Percentiles rank a stretch among this genome's conserved stretches.
These are phyloP conservation scores for Plotosus lineatus DNA, from an alignment of 2,113 vertebrate genomes.

Conservation along the genomic window DNA sequence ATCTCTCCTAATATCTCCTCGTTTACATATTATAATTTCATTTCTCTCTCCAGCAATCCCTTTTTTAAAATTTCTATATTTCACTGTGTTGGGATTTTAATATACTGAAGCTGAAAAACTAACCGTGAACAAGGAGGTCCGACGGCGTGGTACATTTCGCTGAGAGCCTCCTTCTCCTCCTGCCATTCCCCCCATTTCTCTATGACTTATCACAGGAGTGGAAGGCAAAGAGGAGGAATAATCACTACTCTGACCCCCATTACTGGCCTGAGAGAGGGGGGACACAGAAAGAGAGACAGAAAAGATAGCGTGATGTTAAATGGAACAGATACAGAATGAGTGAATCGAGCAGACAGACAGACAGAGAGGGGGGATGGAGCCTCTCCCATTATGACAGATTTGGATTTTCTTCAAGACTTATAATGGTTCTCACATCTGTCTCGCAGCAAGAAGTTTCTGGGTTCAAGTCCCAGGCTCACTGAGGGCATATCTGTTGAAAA, in stretches of 20 bases:
- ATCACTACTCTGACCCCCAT: slow-evolving; percentile 84
- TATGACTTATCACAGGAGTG: slow-evolving; percentile 89
- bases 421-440: no score
- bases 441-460: no score
- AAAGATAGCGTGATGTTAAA: slow-evolving; percentile 32
- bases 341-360: slow-evolving; percentile 22
- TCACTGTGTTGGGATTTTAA: not conserved
- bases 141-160: slow-evolving; percentile 82
- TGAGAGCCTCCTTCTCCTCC: slow-evolving; percentile 75
- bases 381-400: not conserved
- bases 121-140: slow-evolving; percentile 93
- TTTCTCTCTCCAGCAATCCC: not conserved
- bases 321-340: slow-evolving; percentile 27
- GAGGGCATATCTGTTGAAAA: no score
- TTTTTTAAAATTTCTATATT: not conserved
- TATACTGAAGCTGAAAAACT: slow-evolving; percentile 52
- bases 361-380: not conserved
- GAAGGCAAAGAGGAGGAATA: slow-evolving; percentile 91
- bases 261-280: slow-evolving; percentile 78
- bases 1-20: not conserved
- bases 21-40: not conserved
- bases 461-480: no score
- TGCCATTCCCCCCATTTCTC: slow-evolving; percentile 81
- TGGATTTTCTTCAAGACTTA: not conserved
- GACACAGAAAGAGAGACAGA: slow-evolving; percentile 30